Evolutionary conservation across 2,888 invertebrate species (phyloP).

Genomic region (Cryptocheilus praepositus): DNA sequence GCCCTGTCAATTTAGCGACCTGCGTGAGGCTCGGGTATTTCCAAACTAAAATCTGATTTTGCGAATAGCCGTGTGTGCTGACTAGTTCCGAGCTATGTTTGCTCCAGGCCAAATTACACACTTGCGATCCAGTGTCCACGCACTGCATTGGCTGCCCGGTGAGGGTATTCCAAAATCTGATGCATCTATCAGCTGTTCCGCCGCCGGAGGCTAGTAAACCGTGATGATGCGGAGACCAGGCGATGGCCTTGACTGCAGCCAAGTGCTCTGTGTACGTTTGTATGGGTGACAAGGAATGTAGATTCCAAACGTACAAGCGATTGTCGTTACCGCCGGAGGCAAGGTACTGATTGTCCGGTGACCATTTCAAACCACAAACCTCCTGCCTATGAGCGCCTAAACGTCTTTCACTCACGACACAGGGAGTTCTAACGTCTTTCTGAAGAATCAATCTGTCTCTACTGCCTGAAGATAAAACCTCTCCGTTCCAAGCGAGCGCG

Average conservation of each 20-base stretch:
- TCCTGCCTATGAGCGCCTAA: conserved; percentile 96
- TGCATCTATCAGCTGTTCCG: conserved; percentile 99
- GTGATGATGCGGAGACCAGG: conserved; percentile 99
- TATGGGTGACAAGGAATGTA: conserved; percentile 90
- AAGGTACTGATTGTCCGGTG: conserved; percentile 96
- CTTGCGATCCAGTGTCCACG: conserved; percentile 98
- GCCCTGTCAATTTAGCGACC: conserved; percentile 97
- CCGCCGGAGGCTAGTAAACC: conserved; percentile 97
- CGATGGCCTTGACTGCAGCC: conserved; percentile 98
- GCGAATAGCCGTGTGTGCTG: conserved; percentile 98
- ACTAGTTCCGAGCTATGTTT: conserved; percentile 98
- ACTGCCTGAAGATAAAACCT: conserved; percentile 95
- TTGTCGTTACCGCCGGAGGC: conserved; percentile 99
- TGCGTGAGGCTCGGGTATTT: conserved; percentile 98
- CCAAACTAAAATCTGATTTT: conserved; percentile 99
- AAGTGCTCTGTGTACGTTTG: conserved; percentile 97
- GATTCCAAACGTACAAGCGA: conserved; percentile 93
- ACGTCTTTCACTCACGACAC: conserved; percentile 84
- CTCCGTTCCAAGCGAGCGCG: conserved; percentile 98
- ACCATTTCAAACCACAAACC: conserved; percentile 99
- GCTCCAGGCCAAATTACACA: conserved; percentile 99
- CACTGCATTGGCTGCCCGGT: conserved; percentile 99
- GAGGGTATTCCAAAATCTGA: conserved; percentile 98
- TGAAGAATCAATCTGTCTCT: conserved; percentile 95
- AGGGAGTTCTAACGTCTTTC: conserved; percentile 92